Percentiles rank a stretch among this genome's conserved stretches.
These are phyloP conservation scores for Vultur gryphus DNA, from an alignment of 2,797 vertebrate species.

Conservation along the genomic window DNA sequence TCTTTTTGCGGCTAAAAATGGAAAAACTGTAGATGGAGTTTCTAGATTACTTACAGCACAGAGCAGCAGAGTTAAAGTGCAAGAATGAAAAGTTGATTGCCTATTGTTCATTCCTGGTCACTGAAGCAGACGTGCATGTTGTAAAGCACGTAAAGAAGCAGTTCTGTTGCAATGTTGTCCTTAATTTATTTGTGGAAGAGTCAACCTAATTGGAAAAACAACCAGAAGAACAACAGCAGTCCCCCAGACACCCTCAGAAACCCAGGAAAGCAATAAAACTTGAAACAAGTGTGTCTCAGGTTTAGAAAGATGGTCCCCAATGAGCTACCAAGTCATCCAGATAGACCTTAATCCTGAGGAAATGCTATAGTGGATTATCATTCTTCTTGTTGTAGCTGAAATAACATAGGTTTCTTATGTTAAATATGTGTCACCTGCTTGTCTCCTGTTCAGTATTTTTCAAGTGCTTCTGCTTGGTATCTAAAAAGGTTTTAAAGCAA, in stretches of 20 bases:
- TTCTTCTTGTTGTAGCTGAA: neutral
- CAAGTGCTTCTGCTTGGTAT: neutral
- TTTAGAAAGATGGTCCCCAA: neutral
- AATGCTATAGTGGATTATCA: neutral
- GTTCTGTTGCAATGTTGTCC: neutral
- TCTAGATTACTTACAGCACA: neutral
- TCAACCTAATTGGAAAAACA: neutral
- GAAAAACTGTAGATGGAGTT: neutral
- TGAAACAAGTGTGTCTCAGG: neutral
- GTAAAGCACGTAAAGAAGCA: neutral
- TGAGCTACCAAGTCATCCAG: neutral
- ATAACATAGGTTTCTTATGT: neutral
- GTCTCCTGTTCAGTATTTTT: neutral
- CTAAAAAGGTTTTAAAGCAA: neutral
- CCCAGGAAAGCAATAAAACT: neutral
- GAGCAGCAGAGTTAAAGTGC: neutral
- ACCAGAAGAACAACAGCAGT: neutral
- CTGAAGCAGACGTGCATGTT: neutral
- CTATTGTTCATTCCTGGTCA: neutral
- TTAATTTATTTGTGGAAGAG: neutral
- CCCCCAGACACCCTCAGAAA: neutral
- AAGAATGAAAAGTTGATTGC: neutral
- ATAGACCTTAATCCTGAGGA: neutral
- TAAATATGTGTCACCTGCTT: neutral
- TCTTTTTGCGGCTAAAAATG: neutral